A percentile compares a stretch with the other conserved stretches of the same genome.
phyloP scores from a whole-genome alignment of 2,113 vertebrate species.

The Rhagologus leucostigma region DNA sequence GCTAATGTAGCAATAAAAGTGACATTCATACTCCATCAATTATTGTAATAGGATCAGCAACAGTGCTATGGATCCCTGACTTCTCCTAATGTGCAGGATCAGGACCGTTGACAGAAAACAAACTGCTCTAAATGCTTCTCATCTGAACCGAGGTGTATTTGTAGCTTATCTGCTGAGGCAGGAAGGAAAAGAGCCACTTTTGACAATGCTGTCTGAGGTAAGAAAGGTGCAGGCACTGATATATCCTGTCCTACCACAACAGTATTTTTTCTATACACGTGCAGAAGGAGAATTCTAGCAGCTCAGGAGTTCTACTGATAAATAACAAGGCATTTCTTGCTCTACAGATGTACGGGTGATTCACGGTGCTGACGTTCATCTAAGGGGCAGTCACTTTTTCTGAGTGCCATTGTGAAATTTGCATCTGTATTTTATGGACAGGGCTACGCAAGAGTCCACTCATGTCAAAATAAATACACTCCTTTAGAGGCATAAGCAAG shows the following conservation, averaged over 20 bases:
- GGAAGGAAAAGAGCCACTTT: neutral
- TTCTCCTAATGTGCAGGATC: neutral
- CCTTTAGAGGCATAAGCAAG: neutral
- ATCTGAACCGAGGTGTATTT: neutral
- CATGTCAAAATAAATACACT: neutral
- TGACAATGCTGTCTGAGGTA: neutral
- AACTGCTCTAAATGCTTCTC: neutral
- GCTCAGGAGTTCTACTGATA: neutral
- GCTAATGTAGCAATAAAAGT: neutral
- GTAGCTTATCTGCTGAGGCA: neutral
- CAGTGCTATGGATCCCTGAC: neutral
- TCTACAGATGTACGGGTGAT: neutral
- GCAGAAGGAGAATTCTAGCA: neutral
- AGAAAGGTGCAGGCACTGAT: neutral
- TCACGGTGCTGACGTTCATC: neutral
- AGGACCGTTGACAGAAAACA: neutral
- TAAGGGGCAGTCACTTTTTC: neutral
- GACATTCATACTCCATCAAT: neutral
- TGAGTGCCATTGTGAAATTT: neutral
- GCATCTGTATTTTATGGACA: neutral
- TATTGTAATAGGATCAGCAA: neutral
- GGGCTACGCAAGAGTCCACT: neutral
- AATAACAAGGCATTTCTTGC: neutral
- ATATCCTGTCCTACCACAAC: neutral
- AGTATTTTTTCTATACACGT: rapidly evolving